A percentile compares a stretch with the other conserved stretches of the same genome.
Evolutionary conservation across 2,888 invertebrate genomes (phyloP).

Genomic region (Aelia acuminata): DNA sequence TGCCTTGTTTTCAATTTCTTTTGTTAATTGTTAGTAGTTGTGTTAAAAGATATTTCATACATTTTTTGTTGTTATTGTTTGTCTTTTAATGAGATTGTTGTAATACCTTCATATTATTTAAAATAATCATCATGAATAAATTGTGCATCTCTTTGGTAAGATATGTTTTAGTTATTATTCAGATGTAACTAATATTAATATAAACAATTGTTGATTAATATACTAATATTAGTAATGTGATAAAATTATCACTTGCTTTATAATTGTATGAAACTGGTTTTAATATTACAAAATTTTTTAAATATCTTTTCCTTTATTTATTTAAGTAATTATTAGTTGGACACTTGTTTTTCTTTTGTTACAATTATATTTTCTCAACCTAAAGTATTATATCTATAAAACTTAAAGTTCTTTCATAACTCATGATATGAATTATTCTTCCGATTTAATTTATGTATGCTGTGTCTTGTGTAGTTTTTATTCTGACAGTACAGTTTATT

Average conservation of each 20-base stretch:
- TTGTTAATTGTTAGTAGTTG: slow-evolving; percentile 37
- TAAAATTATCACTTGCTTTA: neutral
- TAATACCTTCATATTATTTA: neutral
- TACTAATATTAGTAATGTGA: neutral
- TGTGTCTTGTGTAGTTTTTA: neutral
- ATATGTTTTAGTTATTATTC: neutral
- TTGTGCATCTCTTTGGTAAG: slow-evolving; percentile 40
- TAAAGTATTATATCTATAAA: too few relatives aligned
- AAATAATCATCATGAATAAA: slow-evolving; percentile 38
- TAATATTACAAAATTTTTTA: neutral
- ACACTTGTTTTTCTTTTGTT: neutral
- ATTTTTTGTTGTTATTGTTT: slow-evolving; percentile 47
- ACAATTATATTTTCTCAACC: too few relatives aligned
- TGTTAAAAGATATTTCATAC: slow-evolving; percentile 27
- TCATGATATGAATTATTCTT: too few relatives aligned
- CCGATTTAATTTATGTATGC: too few relatives aligned
- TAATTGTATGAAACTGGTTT: neutral
- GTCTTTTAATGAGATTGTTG: slow-evolving; percentile 37
- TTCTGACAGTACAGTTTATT: neutral
- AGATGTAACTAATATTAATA: neutral
- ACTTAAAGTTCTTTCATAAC: too few relatives aligned
- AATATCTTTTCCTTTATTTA: neutral
- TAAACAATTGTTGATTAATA: neutral
- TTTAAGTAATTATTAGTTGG: neutral
- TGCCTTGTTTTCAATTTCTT: neutral